Evolutionary conservation across 2,888 invertebrate genomes (phyloP).

Genomic region (Lamellibrachia columna): DNA sequence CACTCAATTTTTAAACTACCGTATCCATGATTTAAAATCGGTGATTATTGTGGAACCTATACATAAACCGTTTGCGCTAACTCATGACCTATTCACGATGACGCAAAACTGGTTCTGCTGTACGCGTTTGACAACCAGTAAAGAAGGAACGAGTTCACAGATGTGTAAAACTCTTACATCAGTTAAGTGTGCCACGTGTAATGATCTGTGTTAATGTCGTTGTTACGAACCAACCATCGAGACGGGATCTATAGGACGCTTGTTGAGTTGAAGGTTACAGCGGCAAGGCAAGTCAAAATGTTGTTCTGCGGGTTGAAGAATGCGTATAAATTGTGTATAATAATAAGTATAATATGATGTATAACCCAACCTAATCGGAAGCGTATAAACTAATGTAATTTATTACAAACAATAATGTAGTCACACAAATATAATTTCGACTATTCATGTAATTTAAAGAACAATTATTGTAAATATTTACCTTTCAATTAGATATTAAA

Average conservation of each 20-base stretch:
- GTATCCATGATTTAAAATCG: neutral
- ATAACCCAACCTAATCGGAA: neutral
- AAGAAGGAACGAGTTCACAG: neutral
- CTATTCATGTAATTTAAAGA: neutral
- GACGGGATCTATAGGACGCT: neutral
- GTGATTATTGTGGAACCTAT: neutral
- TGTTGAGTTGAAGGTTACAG: neutral
- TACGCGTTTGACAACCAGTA: neutral
- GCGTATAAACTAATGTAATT: neutral
- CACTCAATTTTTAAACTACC: neutral
- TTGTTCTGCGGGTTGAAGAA: neutral
- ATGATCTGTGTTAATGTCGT: neutral
- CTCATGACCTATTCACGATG: neutral
- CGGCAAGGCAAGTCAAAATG: neutral
- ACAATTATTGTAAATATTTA: neutral
- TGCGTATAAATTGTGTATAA: neutral
- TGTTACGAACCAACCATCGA: neutral
- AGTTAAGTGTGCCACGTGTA: too few species aligned
- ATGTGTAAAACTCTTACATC: neutral
- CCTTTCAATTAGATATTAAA: neutral
- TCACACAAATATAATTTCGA: neutral
- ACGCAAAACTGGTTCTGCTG: neutral
- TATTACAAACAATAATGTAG: neutral
- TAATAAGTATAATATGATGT: neutral
- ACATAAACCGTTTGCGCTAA: neutral